phyloP scores from a whole-genome alignment of 64 coral and sea anemone genomes.

The Montipora cactus region DNA sequence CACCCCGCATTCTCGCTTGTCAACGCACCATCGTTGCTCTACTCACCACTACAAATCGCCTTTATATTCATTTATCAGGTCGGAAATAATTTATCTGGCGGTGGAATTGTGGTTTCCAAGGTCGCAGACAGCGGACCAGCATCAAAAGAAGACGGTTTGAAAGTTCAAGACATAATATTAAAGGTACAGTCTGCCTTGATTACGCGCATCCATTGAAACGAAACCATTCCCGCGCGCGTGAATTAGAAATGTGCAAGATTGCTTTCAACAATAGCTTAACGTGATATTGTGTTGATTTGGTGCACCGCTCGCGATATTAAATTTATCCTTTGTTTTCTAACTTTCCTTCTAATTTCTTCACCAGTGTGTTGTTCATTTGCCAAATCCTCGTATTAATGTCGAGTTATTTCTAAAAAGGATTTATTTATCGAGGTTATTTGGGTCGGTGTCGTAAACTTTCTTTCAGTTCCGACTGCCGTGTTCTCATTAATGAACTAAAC shows the following conservation, averaged over 20 bases:
- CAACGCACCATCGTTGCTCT: background rate
- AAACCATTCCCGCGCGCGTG: slow-evolving; percentile 13
- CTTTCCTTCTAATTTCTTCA: slow-evolving; percentile 15
- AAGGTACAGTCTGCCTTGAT: slow-evolving; percentile 63
- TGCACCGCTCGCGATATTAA: slow-evolving; percentile 20
- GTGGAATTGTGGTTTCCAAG: slow-evolving; percentile 96
- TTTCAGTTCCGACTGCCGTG: slow-evolving; percentile 87
- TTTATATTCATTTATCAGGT: slow-evolving; percentile 78
- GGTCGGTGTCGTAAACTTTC: slow-evolving; percentile 61
- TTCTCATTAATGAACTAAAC: slow-evolving; percentile 92
- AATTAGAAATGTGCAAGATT: background rate
- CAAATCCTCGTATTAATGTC: background rate
- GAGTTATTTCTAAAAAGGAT: slow-evolving; percentile 25
- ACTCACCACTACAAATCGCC: slow-evolving; percentile 2
- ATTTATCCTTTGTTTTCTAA: slow-evolving; percentile 28
- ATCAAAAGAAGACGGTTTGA: slow-evolving; percentile 82
- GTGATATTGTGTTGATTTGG: slow-evolving; percentile 22
- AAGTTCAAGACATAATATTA: slow-evolving; percentile 85
- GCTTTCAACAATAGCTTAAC: background rate
- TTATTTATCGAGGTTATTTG: slow-evolving; percentile 85
- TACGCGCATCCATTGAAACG: background rate
- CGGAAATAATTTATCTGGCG: slow-evolving; percentile 89
- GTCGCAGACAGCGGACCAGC: slow-evolving; percentile 93
- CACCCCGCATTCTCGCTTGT: background rate
- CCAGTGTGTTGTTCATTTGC: slow-evolving; percentile 39